Base-by-base conservation (phyloP, 2,888 invertebrate species). In the Ischnura elegans region DNA sequence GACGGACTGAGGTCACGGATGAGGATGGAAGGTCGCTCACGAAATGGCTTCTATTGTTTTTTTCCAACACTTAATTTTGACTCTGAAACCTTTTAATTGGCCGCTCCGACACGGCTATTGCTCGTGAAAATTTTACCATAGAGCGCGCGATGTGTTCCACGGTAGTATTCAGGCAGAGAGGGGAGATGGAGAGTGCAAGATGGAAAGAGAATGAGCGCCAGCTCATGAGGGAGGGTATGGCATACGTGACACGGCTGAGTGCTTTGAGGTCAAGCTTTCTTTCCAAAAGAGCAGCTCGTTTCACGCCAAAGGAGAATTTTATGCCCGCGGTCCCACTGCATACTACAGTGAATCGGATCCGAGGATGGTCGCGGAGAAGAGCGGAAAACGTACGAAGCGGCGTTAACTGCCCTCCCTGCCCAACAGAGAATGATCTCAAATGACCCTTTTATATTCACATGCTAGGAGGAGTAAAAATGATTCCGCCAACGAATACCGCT, bases 201-300 rank as follows among this genome's bases (percentile, higher is more conserved):
- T 66, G 66, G 8, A 21, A 8, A 29, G 66, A 5, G n/a, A 21
- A n/a, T n/a, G 66, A 29, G 29, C 29, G 29, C n/a, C n/a, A 8
- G 66, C 29, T 5, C 29, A 8, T 10, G 66, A 66, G 66, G 10
- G 13, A 66, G 29, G 19, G 66, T 47, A 10, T 13, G 51, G 51
- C 8, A 10, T 10, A 10, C 29, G 36, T 10, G 76, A 76, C 36
- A 76, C n/a, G 76, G 29, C 76, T 76, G 76, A 76, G 76, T 76
- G 36, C 36, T 76, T 76, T 76, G 29, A 76, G 76, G 76, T 76
- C 76, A 76, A 76, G 76, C 76, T 76, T 76, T 76, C 76, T 76
- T 76, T 76, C 76, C 76, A 36, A 76, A 76, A 76, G 76, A 76
- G 76, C 36, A 36, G 4, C 36, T 76, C 76, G 76, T 76, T 76